phyloP scores from a whole-genome alignment of 2,113 vertebrate species.

The Crotalus helleri region DNA sequence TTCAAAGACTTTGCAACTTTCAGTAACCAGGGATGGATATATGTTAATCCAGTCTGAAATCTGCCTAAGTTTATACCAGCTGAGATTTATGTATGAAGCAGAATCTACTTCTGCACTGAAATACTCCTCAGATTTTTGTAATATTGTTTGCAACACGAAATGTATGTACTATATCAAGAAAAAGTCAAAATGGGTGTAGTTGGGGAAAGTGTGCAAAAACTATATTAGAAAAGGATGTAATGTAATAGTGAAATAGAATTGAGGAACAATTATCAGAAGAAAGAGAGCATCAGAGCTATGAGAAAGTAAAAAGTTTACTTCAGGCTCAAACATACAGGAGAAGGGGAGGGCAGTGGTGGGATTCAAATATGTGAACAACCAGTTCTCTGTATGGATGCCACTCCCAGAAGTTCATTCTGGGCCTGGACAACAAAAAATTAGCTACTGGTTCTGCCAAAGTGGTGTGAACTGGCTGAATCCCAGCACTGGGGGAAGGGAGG shows the following conservation, averaged over 20 bases:
- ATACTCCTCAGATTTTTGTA: neutral
- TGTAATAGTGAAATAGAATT: neutral
- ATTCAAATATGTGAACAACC: too few species aligned
- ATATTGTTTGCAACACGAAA: neutral
- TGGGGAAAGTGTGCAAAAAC: neutral
- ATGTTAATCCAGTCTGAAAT: neutral
- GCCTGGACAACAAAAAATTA: too few species aligned
- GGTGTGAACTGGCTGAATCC: too few species aligned
- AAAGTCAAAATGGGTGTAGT: neutral
- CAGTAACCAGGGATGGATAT: neutral
- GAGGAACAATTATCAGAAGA: conserved; percentile 1
- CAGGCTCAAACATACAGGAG: neutral
- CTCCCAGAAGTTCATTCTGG: too few species aligned
- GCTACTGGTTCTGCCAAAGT: too few species aligned
- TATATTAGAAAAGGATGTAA: neutral
- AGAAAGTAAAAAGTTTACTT: conserved; percentile 9
- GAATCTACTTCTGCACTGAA: neutral
- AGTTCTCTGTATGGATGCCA: too few species aligned
- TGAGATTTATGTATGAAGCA: neutral
- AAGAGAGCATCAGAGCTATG: conserved; percentile 11
- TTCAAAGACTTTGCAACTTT: conserved; percentile 35
- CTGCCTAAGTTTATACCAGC: neutral
- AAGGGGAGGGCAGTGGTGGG: too few species aligned
- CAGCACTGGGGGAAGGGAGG: too few species aligned
- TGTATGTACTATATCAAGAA: neutral